Percentiles rank a stretch among this genome's conserved stretches.
phyloP scores from a whole-genome alignment of 2,797 vertebrate species.

The Neosilurus hyrtlii region DNA sequence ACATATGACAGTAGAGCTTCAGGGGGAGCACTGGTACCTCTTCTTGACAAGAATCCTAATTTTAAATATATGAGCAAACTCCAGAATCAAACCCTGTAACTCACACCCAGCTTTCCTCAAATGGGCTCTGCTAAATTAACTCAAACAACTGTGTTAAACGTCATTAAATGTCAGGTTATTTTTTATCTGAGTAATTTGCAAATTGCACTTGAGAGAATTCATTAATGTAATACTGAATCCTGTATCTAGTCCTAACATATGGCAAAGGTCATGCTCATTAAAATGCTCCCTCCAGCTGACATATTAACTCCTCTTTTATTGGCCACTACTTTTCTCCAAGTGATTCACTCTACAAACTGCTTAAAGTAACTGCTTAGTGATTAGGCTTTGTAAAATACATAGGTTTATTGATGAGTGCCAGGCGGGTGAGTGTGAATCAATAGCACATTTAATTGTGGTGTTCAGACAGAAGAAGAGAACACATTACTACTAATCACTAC shows the following conservation, averaged over 20 bases:
- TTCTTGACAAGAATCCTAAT: not conserved
- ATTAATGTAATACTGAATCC: not conserved
- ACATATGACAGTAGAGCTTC: not conserved
- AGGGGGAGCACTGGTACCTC: too few species aligned
- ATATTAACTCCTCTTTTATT: not conserved
- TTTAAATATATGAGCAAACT: not conserved
- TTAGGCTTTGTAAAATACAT: not conserved
- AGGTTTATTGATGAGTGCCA: not conserved
- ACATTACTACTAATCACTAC: too few species aligned
- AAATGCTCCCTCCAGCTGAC: not conserved
- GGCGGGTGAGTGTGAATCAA: conserved; percentile 5
- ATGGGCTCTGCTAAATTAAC: not conserved
- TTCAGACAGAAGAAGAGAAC: not conserved
- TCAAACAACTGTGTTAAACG: not conserved
- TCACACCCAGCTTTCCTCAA: not conserved
- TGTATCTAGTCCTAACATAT: not conserved
- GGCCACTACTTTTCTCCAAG: not conserved
- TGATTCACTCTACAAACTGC: not conserved
- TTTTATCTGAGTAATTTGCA: not conserved
- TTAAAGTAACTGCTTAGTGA: not conserved
- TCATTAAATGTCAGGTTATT: not conserved
- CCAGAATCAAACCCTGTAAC: not conserved
- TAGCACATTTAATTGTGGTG: not conserved
- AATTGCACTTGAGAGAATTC: not conserved
- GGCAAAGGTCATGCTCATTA: not conserved